phyloP scores from a whole-genome alignment of 2,797 vertebrate species.

The Siniperca scherzeri region DNA sequence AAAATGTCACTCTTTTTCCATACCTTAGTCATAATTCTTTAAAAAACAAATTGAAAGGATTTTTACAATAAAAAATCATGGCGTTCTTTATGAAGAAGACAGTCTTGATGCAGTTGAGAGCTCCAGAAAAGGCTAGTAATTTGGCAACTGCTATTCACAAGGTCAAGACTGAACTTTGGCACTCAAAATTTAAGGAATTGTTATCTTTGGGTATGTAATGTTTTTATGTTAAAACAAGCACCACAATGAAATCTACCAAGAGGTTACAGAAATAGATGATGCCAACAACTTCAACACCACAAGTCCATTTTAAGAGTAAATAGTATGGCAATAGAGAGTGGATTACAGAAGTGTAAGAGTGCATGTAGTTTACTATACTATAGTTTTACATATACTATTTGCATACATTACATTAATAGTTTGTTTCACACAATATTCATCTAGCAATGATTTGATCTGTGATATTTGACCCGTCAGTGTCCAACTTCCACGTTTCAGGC shows the following conservation, averaged over 20 bases:
- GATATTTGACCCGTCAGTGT: conserved; percentile 38
- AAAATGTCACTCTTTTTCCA: neutral
- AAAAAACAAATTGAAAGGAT: no score
- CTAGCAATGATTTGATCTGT: neutral
- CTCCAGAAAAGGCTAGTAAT: neutral
- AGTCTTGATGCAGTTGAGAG: neutral
- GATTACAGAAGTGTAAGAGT: neutral
- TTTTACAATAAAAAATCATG: neutral
- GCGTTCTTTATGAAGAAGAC: neutral
- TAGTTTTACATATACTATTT: neutral
- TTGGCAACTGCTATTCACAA: neutral
- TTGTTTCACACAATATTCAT: neutral
- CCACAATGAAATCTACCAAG: no score
- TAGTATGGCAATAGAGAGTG: neutral
- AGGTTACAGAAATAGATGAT: no score
- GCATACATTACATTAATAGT: neutral
- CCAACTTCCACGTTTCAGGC: conserved; percentile 71
- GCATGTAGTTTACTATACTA: neutral
- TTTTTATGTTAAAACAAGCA: neutral
- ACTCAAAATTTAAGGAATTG: neutral
- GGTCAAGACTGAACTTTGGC: neutral
- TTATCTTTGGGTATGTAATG: neutral
- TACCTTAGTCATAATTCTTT: neutral
- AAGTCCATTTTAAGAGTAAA: neutral
- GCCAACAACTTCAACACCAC: neutral